Evolutionary conservation across 2,888 invertebrate species (phyloP).

Genomic region (Adelognathus sp.): DNA sequence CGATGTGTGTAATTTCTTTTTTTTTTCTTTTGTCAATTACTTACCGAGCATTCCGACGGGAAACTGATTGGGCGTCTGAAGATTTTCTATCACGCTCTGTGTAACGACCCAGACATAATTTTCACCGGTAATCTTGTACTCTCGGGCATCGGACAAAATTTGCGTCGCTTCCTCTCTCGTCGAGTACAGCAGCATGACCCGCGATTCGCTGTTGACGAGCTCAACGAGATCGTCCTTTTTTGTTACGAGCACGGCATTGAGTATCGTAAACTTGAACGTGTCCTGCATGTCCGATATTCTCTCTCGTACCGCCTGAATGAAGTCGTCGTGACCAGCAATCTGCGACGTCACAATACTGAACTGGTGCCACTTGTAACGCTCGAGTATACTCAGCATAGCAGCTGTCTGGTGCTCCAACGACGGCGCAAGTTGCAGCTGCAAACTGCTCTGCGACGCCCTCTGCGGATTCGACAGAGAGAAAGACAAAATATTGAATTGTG

Average conservation of each 20-base stretch:
- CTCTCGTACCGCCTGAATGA: conserved; percentile 96
- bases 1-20: too few relatives aligned
- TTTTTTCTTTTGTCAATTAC: neutral
- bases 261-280: conserved; percentile 90
- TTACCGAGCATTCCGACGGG: conserved; percentile 95
- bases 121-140: conserved; percentile 91
- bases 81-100: conserved; percentile 94
- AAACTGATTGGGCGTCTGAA: conserved; percentile 89
- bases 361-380: conserved; percentile 98
- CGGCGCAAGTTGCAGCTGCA: conserved; percentile 97
- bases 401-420: conserved; percentile 98
- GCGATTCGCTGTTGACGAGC: conserved; percentile 93
- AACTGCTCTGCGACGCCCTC: conserved; percentile 92
- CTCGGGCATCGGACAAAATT: conserved; percentile 89
- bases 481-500: neutral
- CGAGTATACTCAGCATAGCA: conserved; percentile 97
- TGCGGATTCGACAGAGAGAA: conserved; percentile 64
- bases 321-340: conserved; percentile 97
- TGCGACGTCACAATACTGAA: conserved; percentile 97
- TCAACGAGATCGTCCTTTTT: conserved; percentile 89
- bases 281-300: conserved; percentile 92
- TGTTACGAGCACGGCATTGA: conserved; percentile 93
- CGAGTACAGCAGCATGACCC: conserved; percentile 96
- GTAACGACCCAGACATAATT: conserved; percentile 99
- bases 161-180: conserved; percentile 93